Evolutionary conservation across 2,888 invertebrate genomes (phyloP), one percentile per base, ranked within the genome.

Genomic region (Chymomyza procnemis): DNA sequence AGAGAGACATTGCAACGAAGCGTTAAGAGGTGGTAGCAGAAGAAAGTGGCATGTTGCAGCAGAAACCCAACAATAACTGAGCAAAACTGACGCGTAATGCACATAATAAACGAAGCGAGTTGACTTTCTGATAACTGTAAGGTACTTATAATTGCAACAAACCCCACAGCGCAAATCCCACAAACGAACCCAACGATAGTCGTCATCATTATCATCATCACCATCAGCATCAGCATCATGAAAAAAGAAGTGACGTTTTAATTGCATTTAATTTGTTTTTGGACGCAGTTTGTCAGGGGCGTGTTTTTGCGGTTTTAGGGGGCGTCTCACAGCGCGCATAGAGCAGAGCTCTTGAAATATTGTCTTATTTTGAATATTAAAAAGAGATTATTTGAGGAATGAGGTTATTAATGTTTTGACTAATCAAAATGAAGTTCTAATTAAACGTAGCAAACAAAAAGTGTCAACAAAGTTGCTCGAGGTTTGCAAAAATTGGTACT

Each of bases 21-120:
- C 76, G 76, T 78, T 71, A 76, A 78, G 68, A 71, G 71, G 75
- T 75, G 71, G 66, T 71, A 74, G 71, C 34, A 62, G 34, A 22
- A 61, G 18, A 9, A 16, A 19, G 1, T 26, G 8, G 18, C 22
- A 34, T 59, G 16, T 18, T 41, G 19, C 6, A 56, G 54, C 47
- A 60, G 30, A 57, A 59, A 73, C 64, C 46, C 62, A 66, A 59
- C 64, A 67, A 47, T 48, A 60, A 67, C 64, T 54, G 50, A 52
- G 30, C 62, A 69, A 76, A 73, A 48, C 64, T 41, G 34, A 62
- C 59, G 62, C 73, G 56, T 70, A 67, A 67, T 62, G 64, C 57
- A 69, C 64, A 18, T 41, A 41, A 54, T 41, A 70, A 70, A 64
- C 34, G 61, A 16, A 50, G 16, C 50, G 19, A 50, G 19, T 52